Conservation (phyloP, 1,140 invertebrate genomes). For the Pantala flavescens region DNA sequence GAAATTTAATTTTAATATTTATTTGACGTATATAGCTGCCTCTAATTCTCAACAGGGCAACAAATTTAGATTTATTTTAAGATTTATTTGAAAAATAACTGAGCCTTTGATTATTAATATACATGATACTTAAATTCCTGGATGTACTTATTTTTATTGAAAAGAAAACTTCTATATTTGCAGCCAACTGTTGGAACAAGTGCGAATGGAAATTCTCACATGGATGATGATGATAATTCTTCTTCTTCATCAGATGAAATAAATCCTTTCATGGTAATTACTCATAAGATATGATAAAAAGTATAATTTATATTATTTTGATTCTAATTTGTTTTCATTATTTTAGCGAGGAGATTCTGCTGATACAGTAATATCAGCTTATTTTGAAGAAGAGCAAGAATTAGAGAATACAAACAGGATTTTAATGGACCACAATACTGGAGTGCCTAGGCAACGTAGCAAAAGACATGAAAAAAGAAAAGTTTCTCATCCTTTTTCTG, state of each 20-base stretch:
- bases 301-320: slow-evolving; percentile 13
- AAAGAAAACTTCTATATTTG: not conserved
- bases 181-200: not conserved
- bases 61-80: too few species aligned
- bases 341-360: slow-evolving; percentile 45
- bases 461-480: not conserved
- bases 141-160: too few species aligned
- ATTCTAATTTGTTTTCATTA: slow-evolving; percentile 31
- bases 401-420: slow-evolving; percentile 4
- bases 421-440: not conserved
- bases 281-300: slow-evolving; percentile 17
- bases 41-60: too few species aligned
- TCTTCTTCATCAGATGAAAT: slow-evolving; percentile 11
- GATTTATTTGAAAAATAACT: too few species aligned
- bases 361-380: slow-evolving; percentile 40
- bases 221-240: slow-evolving; percentile 23
- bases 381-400: slow-evolving; percentile 19
- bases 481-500: slow-evolving; percentile 38
- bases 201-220: not conserved
- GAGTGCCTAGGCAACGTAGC: slow-evolving; percentile 13
- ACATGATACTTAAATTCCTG: too few species aligned
- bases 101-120: too few species aligned
- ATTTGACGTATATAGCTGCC: too few species aligned
- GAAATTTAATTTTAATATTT: too few species aligned
- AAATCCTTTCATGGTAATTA: slow-evolving; percentile 22